Percentiles rank a stretch among this genome's conserved stretches.
These are phyloP conservation scores for Palythoa heliodiscus DNA, from an alignment of 92 coral and sea anemone species.

Conservation along the genomic window DNA sequence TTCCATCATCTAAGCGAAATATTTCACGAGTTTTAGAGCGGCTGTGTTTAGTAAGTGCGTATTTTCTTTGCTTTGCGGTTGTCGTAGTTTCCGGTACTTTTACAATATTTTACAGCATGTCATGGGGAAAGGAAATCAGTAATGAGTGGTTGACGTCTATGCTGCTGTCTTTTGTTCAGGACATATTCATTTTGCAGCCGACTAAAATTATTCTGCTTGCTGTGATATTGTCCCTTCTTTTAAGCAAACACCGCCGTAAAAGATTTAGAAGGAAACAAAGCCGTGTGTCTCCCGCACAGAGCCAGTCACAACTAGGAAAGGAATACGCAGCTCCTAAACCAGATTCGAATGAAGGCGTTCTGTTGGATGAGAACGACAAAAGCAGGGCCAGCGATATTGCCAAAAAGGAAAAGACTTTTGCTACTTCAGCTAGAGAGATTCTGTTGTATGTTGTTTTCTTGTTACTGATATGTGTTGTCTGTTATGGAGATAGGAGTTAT, in stretches of 20 bases:
- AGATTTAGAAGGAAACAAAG: slow-evolving; percentile 5
- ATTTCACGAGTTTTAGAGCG: slow-evolving; percentile 8
- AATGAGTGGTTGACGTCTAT: slow-evolving; percentile 37
- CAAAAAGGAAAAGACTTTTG: slow-evolving; percentile 1
- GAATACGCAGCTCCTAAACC: too few species aligned
- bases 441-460: slow-evolving; percentile 49
- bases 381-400: slow-evolving; percentile 1
- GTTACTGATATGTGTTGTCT: slow-evolving; percentile 49
- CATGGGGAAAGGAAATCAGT: slow-evolving; percentile 35
- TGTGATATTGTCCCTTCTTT: slow-evolving; percentile 2
- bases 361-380: slow-evolving; percentile 5
- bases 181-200: slow-evolving; percentile 41
- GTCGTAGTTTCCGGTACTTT: slow-evolving; percentile 28
- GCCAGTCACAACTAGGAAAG: not conserved
- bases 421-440: slow-evolving; percentile 34
- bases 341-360: not conserved
- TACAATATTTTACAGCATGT: slow-evolving; percentile 51
- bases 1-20: not conserved
- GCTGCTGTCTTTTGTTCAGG: slow-evolving; percentile 40
- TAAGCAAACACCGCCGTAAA: slow-evolving; percentile 8
- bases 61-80: slow-evolving; percentile 38
- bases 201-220: slow-evolving; percentile 41
- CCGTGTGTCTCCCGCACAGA: slow-evolving; percentile 10
- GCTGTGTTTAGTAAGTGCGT: slow-evolving; percentile 29
- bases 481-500: slow-evolving; percentile 53